Base-by-base conservation (phyloP, 1,140 invertebrate species). In the Brachionus angularis region DNA sequence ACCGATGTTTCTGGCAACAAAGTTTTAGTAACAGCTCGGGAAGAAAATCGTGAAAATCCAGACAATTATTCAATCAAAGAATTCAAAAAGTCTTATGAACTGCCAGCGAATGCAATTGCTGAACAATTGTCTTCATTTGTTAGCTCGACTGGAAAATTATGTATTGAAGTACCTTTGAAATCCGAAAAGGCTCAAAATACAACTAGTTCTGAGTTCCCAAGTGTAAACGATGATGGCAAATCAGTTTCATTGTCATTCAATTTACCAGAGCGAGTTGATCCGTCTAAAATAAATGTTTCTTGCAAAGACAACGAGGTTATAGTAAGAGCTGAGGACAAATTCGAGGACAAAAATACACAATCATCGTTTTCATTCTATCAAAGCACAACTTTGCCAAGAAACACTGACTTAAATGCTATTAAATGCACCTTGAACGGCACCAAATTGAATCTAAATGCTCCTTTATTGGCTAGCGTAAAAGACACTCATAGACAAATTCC, bases 61-160 rank as follows among this genome's bases (percentile, higher is more conserved):
- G 62, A 67, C 10, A 42, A 67, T 47, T 67, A 67, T 23, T 47
- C 47, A 23, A 67, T 67, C 33, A 8, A 42, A 21, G 62, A 67
- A 25, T 67, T 67, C 23, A 67, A 67, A 16, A 67, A 67, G 36
- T 47, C 62, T n/a, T 67, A 67, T 21, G 47, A 67, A 14, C 62
- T 67, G 12, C 62, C 62, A 29, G 1, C 16, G 2, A 67, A 67
- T 50, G 62, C 47, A 5, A 27, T 47, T 34, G 47, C 18, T 0
- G 47, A 46, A n/a, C 46, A 47, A 50, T 18, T 67, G 16, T 39
- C 31, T 47, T 47, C 42, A 7, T 67, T 67, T 47, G 62, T 67
- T 7, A 67, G 39, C 8, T 31, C 25, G 10, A 47, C 46, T 47
- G 62, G 62, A 2, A 46, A 50, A 33, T 34, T 67, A 21, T 14